Evolutionary conservation across 1,140 invertebrate species (phyloP).

Genomic region (Leguminivora glycinivorella): DNA sequence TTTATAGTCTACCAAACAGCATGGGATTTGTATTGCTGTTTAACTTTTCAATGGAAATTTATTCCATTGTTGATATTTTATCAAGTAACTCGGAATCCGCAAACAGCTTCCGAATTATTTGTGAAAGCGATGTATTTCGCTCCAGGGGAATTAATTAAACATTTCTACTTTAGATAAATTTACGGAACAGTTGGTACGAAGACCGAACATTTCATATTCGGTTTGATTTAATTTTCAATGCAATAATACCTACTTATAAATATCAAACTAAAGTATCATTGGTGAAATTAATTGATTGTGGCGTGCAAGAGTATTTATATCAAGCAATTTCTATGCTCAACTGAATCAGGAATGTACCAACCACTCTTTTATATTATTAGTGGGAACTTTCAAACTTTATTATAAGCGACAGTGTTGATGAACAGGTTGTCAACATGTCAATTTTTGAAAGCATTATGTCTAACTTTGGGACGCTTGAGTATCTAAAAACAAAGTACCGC

Average conservation of each 20-base stretch:
- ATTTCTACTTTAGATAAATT: constrained; percentile 13
- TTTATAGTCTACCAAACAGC: constrained; percentile 11
- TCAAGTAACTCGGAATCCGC: not conserved
- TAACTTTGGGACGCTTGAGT: not conserved
- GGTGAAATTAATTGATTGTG: not conserved
- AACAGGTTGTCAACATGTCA: no score
- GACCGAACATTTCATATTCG: not conserved
- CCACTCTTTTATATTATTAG: no score
- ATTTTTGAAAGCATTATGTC: not conserved
- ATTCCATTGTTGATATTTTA: constrained; percentile 23
- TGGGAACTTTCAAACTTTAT: no score
- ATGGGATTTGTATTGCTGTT: constrained; percentile 16
- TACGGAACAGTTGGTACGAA: not conserved
- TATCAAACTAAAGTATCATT: not conserved
- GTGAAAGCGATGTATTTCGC: not conserved
- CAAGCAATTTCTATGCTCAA: not conserved
- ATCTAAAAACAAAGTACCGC: no score
- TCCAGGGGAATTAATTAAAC: not conserved
- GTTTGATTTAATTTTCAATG: not conserved
- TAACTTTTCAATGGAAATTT: constrained; percentile 18
- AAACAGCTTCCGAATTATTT: constrained; percentile 5
- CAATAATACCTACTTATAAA: no score
- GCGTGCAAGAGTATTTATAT: not conserved
- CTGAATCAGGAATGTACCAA: no score
- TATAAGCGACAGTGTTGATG: no score